Evolutionary conservation across 1,140 invertebrate species (phyloP), one percentile per base, ranked within the genome.

Genomic region (Lethrus apterus): DNA sequence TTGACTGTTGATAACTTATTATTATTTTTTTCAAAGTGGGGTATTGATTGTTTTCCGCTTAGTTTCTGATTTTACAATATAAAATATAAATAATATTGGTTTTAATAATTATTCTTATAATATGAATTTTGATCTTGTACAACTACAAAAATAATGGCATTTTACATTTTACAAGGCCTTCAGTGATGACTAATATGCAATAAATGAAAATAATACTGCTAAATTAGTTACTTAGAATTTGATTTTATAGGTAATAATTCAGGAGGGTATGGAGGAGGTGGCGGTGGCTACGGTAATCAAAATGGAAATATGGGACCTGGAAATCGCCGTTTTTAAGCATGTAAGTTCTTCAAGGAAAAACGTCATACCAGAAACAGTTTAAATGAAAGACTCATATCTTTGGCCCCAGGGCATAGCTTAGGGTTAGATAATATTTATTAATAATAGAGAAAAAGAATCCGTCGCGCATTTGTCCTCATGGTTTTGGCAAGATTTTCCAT

Each of bases 221-320:
- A n/a, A n/a, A n/a, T n/a, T n/a, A n/a, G n/a, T n/a, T n/a, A n/a
- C n/a, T n/a, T n/a, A n/a, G n/a, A n/a, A n/a, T n/a, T n/a, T n/a
- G n/a, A 26, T 26, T 26, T 42, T 42, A 7, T 17, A 42, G 40
- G 40, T 30, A 42, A 42, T 18, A 17, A 73, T 56, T 76, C 77
- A 54, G 69, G 68, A 51, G 69, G 68, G 54, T 59, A 61, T 29
- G 56, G 30, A 56, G 65, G 71, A 53, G 65, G 70, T 49, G 68
- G 70, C 36, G 70, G 72, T 48, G 69, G 78, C 8, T 70, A 70
- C 32, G 70, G 70, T 34, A 73, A 72, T 30, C 63, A 68, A 44
- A 63, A 68, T 48, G 55, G 51, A 36, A 55, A 55, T 31, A 43
- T 50, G 19, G 48, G 52, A 11, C 34, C 41, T 19, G 44, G 47